Evolutionary conservation across 2,888 invertebrate species (phyloP), one percentile per base, ranked within the genome.

Genomic region (Agonopterix subpropinquella): DNA sequence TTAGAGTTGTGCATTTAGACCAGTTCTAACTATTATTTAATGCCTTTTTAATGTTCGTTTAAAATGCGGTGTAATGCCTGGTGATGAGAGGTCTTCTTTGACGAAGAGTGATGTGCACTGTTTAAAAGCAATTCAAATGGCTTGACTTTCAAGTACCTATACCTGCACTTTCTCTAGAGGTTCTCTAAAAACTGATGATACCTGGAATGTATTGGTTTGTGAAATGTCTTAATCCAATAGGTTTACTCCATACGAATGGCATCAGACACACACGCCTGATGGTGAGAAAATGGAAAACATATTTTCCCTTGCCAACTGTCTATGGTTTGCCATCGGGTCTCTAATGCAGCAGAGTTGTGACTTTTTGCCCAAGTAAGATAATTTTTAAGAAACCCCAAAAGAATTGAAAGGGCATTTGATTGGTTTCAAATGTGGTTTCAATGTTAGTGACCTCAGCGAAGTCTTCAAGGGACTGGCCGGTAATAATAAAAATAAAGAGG

Each of bases 281-380:
- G 93, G 94, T 50, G 91, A 92, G 70, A 94, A 94, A 90, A 92
- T 97, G 77, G 96, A 97, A 87, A 98, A 97, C 78, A 96, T 96
- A 82, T 98, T 98, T 89, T 96, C 95, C 52, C 88, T 95, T 77
- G 91, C 95, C 89, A 98, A 98, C 91, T 96, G 97, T 88, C 93
- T 98, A 90, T 99, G 98, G 98, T 98, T 98, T 89, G 96, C 97
- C 63, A 96, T 98, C 65, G 96, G 96, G 67, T 96, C 96, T 44
- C 91, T 98, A 66, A 96, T 98, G 95, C 97, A 97, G 80, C 97
- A 98, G 89, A 97, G 97, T 78, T 97, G 96, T 89, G 97, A 97
- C 88, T 96, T 97, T 88, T 90, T 97, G 66, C 97, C 97, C 83
- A 96, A 95, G 96, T 96, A 94, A 92, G 92, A 88, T 56, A 67